Base-by-base conservation (phyloP, 2,797 vertebrate species). In the Meriones psammophilus region DNA sequence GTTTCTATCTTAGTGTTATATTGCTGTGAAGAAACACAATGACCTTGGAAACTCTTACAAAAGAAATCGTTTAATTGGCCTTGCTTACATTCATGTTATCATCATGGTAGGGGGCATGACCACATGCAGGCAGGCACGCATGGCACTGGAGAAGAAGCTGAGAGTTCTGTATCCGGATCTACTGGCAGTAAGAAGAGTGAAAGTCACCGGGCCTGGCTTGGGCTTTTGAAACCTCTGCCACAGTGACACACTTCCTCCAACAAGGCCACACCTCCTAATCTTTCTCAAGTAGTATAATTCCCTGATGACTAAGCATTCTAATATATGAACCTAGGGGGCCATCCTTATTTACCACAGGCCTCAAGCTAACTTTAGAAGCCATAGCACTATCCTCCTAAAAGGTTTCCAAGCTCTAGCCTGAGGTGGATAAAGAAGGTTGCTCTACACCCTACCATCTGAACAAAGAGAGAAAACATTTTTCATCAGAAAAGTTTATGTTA, bases 391-490 rank as follows among this genome's bases (percentile, higher is more conserved):
- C 46, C 58, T 93, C 39, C 58, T 71, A 42, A 89, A 73, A 74
- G 22, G 77, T 85, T 88, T 71, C 85, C n/a, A 88, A 96, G 18
- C 24, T n/a, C 77, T 71, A 20, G 3, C 8, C 58, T 80, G n/a
- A 95, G 18, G 33, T 58, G n/a, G 33, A 33, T 56, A 3, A n/a
- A 56, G 64, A 88, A 84, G 30, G 9, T 66, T 68, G 46, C 18
- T 56, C 91, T 95, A 15, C n/a, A 81, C 33, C 5, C 56, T 97
- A 24, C 24, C 50, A 30, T 93, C 46, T 71, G 74, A 91, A 89
- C 84, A 8, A 33, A 68, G 42, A 92, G 22, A 50, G 83, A 54
- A 36, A 15, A 86, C 3, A 10, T 14, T 22, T 68, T n/a, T 66
- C 18, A 60, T 15, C 33, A 54, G 30, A 88, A 94, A 77, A 69